These are phyloP conservation scores for Eretmocerus hayati DNA, from an alignment of 2,888 invertebrate species.

Conservation along the genomic window DNA sequence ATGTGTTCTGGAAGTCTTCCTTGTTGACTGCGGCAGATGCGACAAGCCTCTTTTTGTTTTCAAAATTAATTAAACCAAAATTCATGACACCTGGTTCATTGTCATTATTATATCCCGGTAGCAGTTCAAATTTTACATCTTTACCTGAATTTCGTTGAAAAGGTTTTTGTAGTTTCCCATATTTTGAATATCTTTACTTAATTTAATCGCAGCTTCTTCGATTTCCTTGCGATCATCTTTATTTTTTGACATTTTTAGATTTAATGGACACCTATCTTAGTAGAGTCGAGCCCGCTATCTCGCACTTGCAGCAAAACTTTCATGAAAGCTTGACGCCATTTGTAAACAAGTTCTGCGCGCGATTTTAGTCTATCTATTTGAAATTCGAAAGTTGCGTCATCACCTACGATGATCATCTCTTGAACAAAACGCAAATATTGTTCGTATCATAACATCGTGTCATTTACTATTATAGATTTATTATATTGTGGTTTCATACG, in stretches of 20 bases:
- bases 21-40: conserved; percentile 69
- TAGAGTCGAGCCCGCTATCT: too few species aligned
- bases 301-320: too few species aligned
- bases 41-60: conserved; percentile 60
- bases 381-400: too few species aligned
- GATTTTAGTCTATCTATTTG: background rate
- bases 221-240: conserved; percentile 56
- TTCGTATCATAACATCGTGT: too few species aligned
- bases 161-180: conserved; percentile 70
- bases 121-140: background rate
- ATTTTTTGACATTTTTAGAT: conserved; percentile 37
- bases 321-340: conserved; percentile 38
- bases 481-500: too few species aligned
- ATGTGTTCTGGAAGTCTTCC: conserved; percentile 69
- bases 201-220: conserved; percentile 67
- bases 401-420: too few species aligned
- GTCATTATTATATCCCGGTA: background rate
- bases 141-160: conserved; percentile 73
- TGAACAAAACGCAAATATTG: too few species aligned
- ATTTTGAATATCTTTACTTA: conserved; percentile 72
- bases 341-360: conserved; percentile 35
- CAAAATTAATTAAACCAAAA: background rate
- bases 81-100: background rate
- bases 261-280: too few species aligned
- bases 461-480: too few species aligned